Conservation (phyloP, 2,113 vertebrate species). For the Montifringilla adamsi region DNA sequence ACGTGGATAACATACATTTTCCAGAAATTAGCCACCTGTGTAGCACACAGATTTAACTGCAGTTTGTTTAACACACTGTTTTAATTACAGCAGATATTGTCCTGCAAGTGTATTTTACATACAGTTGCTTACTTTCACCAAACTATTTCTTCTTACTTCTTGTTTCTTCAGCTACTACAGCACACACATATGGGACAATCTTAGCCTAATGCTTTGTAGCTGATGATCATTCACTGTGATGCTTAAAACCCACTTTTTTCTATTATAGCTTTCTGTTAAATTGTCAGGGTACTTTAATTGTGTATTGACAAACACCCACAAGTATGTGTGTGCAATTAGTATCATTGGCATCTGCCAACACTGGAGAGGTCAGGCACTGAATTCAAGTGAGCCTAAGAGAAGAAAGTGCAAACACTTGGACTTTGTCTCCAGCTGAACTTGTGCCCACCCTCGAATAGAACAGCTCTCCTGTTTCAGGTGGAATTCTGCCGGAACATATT, state of each 20-base stretch:
- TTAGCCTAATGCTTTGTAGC: background rate
- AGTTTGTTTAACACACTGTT: background rate
- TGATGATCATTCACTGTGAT: background rate
- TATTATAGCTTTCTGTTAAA: background rate
- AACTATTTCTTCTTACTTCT: background rate
- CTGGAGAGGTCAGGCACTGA: background rate
- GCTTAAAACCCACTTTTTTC: background rate
- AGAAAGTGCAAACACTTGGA: background rate
- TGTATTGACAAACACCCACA: background rate
- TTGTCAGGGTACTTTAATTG: background rate
- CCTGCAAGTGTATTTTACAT: background rate
- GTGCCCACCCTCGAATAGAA: rapidly evolving
- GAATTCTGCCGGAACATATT: background rate
- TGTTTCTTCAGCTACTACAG: background rate
- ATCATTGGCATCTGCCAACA: background rate
- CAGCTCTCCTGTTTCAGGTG: background rate
- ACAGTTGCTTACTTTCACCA: background rate
- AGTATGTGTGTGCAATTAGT: background rate
- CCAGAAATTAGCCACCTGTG: background rate
- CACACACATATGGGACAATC: background rate
- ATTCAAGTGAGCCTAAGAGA: background rate
- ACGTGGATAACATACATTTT: background rate
- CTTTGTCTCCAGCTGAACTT: background rate
- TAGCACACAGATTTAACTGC: background rate
- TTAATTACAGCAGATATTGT: background rate